Evolutionary conservation across 2,113 vertebrate genomes (phyloP), one percentile per base, ranked within the genome.

Genomic region (Madoqua kirkii): DNA sequence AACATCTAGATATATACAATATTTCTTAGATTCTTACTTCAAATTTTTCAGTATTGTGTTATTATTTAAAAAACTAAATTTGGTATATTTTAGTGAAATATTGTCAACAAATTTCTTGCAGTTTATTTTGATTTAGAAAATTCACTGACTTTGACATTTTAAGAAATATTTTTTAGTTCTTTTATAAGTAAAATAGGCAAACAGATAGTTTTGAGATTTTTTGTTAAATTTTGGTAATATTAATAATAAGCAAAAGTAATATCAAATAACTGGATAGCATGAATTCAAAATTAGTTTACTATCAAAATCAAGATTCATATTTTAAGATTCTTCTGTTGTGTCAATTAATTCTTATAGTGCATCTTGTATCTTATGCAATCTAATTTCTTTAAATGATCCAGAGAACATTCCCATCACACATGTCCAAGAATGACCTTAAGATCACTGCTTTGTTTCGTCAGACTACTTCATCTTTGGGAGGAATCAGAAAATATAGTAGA

Each of bases 1-100:
- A 83, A 57, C 19, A 71, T 92, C 64, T 95, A 96, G 36, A 33
- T 83, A 86, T 3, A 33, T 78, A 93, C 33, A 52, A 19, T 89
- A 57, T 92, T 94, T 91, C 31, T 93, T 94, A 48, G 6, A 50
- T 93, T 62, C n/a, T 95, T 59, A 71, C 95, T 92, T 90, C 54
- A 94, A 57, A 67, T 50, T 87, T 79, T 92, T 25, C 7, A 71
- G 52, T 89, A 71, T 45, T 87, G 9, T 4, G 1, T 95, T 87
- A 54, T 50, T 93, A 71, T 29, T 81, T 57, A 92, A 31, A 15
- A 97, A 91, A 82, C 36, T 79, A 96, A 82, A 81, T 59, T 64
- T 85, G 88, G 31, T 78, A 74, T 17, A 52, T 54, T 85, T 57
- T 85, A 67, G 59, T 90, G 71, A 3, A 85, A 27, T 74, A 79